phyloP scores from a whole-genome alignment of 2,888 invertebrate genomes.

The Teinopalpus imperialis region DNA sequence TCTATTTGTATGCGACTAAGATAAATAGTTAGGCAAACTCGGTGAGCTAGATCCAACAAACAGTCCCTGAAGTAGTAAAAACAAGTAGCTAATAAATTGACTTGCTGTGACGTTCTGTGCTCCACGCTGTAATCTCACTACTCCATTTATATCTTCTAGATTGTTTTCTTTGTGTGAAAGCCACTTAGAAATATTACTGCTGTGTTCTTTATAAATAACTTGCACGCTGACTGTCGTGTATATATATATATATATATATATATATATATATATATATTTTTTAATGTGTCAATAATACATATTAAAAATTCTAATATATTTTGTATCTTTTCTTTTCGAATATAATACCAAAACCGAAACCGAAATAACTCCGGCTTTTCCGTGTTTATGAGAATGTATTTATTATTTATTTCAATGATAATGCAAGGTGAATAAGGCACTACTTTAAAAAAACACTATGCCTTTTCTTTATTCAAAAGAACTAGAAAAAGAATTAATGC shows the following conservation, averaged over 20 bases:
- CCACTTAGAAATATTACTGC: conserved; percentile 25
- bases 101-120: conserved; percentile 22
- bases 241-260: not conserved
- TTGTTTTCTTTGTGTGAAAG: conserved; percentile 25
- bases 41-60: conserved; percentile 20
- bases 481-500: too few species aligned
- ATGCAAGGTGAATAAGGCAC: too few species aligned
- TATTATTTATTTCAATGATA: too few species aligned
- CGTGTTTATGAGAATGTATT: too few species aligned
- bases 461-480: too few species aligned
- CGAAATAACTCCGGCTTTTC: too few species aligned
- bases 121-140: conserved; percentile 20
- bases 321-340: too few species aligned
- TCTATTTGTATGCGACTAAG: conserved; percentile 21
- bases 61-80: conserved; percentile 25
- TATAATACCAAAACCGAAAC: too few species aligned
- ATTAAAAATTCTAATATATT: too few species aligned
- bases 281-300: too few species aligned
- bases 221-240: not conserved
- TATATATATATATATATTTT: too few species aligned
- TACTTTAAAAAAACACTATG: too few species aligned
- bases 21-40: conserved; percentile 25
- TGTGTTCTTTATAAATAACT: conserved; percentile 2
- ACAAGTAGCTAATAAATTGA: conserved; percentile 27
- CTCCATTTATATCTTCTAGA: conserved; percentile 25